Evolutionary conservation across 30 jellyfish, hydroid and myxozoan species (phyloP).

Genomic region (Mastigias papua): DNA sequence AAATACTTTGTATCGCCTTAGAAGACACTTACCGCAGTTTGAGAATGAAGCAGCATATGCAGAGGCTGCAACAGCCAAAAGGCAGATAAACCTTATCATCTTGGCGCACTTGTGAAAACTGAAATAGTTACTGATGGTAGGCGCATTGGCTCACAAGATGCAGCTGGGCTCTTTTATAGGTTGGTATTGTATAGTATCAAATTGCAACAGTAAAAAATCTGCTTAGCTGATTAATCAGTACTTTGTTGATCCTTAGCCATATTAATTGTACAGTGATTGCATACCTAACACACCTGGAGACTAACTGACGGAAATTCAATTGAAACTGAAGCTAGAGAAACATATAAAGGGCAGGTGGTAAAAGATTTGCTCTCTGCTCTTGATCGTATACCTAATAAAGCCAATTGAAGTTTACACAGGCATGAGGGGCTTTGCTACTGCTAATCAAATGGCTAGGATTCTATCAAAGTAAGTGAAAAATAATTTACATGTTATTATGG

Average conservation of each 20-base stretch:
- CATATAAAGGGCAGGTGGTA: background rate
- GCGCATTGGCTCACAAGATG: background rate
- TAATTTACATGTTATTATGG: too few species aligned
- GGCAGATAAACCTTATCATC: constrained; percentile 49
- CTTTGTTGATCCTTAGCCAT: background rate
- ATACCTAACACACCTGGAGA: background rate
- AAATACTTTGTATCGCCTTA: too few species aligned
- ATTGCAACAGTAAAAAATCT: background rate
- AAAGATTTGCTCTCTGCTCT: background rate
- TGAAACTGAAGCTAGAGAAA: too few species aligned
- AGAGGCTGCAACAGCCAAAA: constrained; percentile 36
- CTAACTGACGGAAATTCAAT: background rate
- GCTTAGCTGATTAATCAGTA: background rate
- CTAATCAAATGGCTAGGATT: too few species aligned
- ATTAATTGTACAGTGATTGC: background rate
- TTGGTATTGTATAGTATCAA: background rate
- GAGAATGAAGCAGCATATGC: constrained; percentile 56
- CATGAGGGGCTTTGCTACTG: too few species aligned
- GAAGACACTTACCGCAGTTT: constrained; percentile 56
- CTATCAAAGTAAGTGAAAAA: too few species aligned
- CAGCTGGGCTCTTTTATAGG: background rate
- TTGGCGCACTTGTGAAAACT: background rate
- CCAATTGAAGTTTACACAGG: too few species aligned
- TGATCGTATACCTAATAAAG: too few species aligned
- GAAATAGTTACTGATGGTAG: background rate